Evolutionary conservation across 1,140 invertebrate genomes (phyloP), one percentile per base, ranked within the genome.

Genomic region (Drosophila pectinifera): DNA sequence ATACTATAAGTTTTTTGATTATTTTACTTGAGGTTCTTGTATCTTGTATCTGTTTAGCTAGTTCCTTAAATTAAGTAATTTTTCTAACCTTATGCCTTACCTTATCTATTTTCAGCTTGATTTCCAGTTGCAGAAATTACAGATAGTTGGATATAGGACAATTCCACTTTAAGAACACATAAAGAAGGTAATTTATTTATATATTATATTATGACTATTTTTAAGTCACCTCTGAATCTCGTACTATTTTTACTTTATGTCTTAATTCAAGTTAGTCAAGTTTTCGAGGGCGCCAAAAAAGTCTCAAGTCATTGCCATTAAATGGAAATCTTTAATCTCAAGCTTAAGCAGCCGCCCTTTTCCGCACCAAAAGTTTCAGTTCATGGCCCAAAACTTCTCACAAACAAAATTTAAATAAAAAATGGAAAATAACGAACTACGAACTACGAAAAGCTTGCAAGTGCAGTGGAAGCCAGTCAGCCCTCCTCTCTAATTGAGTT

Each of bases 301-400:
- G n/a, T 4, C 13, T 39, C 18, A 20, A 24, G 63, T 70, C 67
- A 70, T 69, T 11, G 24, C 20, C 43, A 48, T 63, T 63, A 64
- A 64, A 63, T 39, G 59, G 36, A 64, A 68, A 68, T 65, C 43
- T 51, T 41, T 34, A 49, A 67, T 34, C 59, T 68, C 14, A 49
- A 49, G 63, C 64, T 67, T 55, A 45, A 6, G 11, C 63, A 31
- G 46, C 46, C 58, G 31, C 24, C 45, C 62, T 24, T 42, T 51
- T 26, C 62, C 58, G 8, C 59, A 16, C 42, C 22, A 28, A 46
- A 36, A 36, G 31, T 38, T 28, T 28, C 24, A 20, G 64, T 56
- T 70, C 67, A 70, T 53, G 67, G 67, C 64, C 64, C 18, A 70
- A 70, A 68, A 56, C 63, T 55, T 54, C 67, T 42, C 67, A 69